These are phyloP conservation scores for Diplogasteroides magnus DNA, from an alignment of 1,140 invertebrate genomes.

Conservation along the genomic window DNA sequence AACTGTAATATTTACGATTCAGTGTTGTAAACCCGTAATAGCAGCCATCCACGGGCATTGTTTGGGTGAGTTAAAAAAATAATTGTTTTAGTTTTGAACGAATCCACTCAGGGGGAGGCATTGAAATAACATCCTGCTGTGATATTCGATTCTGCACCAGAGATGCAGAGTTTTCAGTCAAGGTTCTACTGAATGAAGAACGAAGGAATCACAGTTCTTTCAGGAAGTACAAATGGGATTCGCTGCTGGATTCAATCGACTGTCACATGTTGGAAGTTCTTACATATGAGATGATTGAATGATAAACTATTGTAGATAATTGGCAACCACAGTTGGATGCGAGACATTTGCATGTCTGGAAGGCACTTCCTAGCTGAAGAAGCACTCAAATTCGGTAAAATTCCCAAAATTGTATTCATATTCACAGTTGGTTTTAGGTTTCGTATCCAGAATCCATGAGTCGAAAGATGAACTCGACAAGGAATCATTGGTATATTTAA, in stretches of 20 bases:
- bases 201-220: not conserved
- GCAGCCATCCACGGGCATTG: slow-evolving; percentile 23
- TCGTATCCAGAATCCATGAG: not conserved
- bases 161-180: slow-evolving; percentile 24
- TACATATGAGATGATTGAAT: not conserved
- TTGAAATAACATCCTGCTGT: slow-evolving; percentile 25
- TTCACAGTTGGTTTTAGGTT: not conserved
- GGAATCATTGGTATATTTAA: not conserved
- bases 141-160: slow-evolving; percentile 21
- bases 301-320: not conserved
- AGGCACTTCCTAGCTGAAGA: not conserved
- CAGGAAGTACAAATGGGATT: not conserved
- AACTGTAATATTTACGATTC: no score
- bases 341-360: not conserved
- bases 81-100: not conserved
- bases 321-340: not conserved
- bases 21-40: slow-evolving; percentile 25
- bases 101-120: slow-evolving; percentile 3
- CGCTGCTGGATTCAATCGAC: no score
- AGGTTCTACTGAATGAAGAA: not conserved
- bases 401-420: not conserved
- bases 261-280: not conserved
- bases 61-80: no score
- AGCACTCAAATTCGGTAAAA: not conserved
- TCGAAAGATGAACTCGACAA: not conserved